phyloP scores from a whole-genome alignment of 2,113 vertebrate genomes.

The Cranoglanis bouderius region DNA sequence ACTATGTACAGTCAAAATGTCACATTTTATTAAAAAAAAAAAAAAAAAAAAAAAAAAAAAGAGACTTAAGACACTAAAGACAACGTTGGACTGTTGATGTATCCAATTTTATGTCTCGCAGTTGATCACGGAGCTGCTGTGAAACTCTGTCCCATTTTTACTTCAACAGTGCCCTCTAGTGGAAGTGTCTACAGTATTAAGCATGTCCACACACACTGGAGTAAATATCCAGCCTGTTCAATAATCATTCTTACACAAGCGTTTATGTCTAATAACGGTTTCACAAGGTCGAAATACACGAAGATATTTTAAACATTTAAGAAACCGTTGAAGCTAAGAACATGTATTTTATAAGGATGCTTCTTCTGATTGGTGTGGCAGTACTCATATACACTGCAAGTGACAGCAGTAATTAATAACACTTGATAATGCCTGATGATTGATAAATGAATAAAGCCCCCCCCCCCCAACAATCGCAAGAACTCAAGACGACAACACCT shows the following conservation, averaged over 20 bases:
- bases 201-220: not conserved
- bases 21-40: constrained; percentile 1
- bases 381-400: not conserved
- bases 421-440: not conserved
- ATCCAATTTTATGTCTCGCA: not conserved
- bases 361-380: not conserved
- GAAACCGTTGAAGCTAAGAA: not conserved
- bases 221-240: not conserved
- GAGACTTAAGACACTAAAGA: not conserved
- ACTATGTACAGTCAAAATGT: not conserved
- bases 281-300: not conserved
- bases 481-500: not conserved
- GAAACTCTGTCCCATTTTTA: not conserved
- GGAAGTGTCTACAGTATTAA: not conserved
- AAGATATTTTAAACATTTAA: not conserved
- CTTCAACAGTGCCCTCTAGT: constrained; percentile 54
- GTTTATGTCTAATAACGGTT: not conserved
- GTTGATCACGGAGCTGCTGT: not conserved
- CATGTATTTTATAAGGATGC: not conserved
- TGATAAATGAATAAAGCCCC: not conserved
- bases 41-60: no score
- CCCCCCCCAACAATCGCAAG: not conserved
- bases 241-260: not conserved
- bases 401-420: not conserved
- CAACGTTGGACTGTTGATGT: not conserved